A percentile compares a stretch with the other conserved stretches of the same genome.
Conservation (phyloP, 2,797 vertebrate genomes). For the Tapirus indicus region DNA sequence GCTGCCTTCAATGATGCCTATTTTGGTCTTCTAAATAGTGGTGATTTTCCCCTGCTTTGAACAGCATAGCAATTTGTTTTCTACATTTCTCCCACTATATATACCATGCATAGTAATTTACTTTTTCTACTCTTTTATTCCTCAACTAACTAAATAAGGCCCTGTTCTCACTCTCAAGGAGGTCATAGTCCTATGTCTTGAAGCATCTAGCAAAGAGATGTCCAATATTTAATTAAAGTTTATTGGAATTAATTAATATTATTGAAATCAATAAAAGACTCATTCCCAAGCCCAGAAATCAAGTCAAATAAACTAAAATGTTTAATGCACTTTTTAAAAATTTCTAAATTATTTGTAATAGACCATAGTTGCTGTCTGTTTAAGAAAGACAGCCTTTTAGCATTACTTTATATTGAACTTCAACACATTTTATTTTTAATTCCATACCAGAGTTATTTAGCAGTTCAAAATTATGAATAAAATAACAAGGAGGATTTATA, state of each 20-base stretch:
- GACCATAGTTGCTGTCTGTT: not conserved
- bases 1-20: constrained; percentile 46
- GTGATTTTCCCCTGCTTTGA: constrained; percentile 63
- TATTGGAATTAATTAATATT: constrained; percentile 25
- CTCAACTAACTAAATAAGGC: constrained; percentile 62
- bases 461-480: constrained; percentile 44
- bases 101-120: constrained; percentile 68
- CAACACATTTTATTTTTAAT: constrained; percentile 52
- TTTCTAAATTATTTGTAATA: constrained; percentile 25
- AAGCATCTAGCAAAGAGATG: constrained; percentile 50
- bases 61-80: constrained; percentile 71
- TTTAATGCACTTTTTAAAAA: not conserved
- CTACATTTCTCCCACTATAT: constrained; percentile 61
- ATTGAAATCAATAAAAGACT: constrained; percentile 23
- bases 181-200: constrained; percentile 13
- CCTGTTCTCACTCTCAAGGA: constrained; percentile 31
- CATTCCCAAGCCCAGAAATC: not conserved
- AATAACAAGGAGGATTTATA: constrained; percentile 36
- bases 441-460: constrained; percentile 56
- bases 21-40: constrained; percentile 72
- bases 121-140: constrained; percentile 71
- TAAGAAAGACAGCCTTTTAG: constrained; percentile 26
- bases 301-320: constrained; percentile 23
- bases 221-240: constrained; percentile 48
- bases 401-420: constrained; percentile 25